Evolutionary conservation across 2,888 invertebrate species (phyloP).

Genomic region (Lithophane socia): DNA sequence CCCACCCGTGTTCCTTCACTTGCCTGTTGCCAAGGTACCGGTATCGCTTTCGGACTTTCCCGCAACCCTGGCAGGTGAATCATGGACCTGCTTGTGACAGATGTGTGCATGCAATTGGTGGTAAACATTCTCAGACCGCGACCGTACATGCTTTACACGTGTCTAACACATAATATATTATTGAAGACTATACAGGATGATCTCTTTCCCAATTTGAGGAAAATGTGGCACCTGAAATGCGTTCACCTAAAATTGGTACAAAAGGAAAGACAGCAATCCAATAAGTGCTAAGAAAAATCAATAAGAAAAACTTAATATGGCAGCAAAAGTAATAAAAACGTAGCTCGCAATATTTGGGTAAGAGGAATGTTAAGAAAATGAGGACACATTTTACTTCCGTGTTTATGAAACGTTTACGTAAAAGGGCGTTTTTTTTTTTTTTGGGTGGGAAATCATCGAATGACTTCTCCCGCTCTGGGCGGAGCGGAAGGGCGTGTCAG

Average conservation of each 20-base stretch:
- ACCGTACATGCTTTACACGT: background rate
- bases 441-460: too few species aligned
- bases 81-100: too few species aligned
- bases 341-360: background rate
- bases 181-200: background rate
- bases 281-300: constrained; percentile 8
- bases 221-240: background rate
- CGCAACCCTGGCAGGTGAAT: too few species aligned
- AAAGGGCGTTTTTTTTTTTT: too few species aligned
- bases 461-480: too few species aligned
- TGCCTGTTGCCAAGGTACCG: too few species aligned
- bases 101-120: too few species aligned
- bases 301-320: background rate
- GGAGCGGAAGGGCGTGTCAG: too few species aligned
- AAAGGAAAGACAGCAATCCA: background rate
- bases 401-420: background rate
- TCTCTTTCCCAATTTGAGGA: constrained; percentile 1
- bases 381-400: background rate
- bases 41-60: too few species aligned
- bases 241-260: background rate
- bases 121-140: too few species aligned
- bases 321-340: background rate
- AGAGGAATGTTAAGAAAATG: background rate
- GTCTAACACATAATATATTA: background rate
- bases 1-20: too few species aligned